These are phyloP conservation scores for Linurgus olivaceus DNA, from an alignment of 2,797 vertebrate species.

Conservation along the genomic window DNA sequence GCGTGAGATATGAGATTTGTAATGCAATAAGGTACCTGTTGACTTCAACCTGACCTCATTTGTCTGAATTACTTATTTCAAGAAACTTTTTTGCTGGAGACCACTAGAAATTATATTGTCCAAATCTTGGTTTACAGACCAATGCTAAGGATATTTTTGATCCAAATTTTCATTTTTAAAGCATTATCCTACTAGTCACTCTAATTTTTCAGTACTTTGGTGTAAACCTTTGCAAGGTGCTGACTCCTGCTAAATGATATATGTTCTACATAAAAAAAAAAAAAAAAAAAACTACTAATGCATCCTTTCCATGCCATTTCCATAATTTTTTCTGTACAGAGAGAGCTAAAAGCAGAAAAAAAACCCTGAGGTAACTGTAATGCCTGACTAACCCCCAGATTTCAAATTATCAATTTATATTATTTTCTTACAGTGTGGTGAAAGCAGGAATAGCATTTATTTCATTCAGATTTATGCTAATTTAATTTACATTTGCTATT, in stretches of 20 bases:
- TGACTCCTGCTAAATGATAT: neutral
- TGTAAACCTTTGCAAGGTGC: neutral
- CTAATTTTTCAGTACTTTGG: neutral
- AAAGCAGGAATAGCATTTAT: neutral
- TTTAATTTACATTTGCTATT: neutral
- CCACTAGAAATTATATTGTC: neutral
- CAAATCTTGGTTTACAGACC: neutral
- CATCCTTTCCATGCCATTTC: neutral
- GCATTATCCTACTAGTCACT: accelerated
- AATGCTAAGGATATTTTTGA: neutral
- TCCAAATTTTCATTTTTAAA: neutral
- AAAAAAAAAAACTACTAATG: neutral
- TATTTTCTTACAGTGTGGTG: neutral
- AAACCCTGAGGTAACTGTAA: neutral
- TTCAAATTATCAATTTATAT: neutral
- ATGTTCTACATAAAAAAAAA: neutral
- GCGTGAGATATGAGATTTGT: neutral
- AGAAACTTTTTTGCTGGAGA: neutral
- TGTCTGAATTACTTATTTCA: neutral
- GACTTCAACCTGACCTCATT: neutral
- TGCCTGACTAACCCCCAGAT: neutral
- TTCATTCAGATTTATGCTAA: neutral
- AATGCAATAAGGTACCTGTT: neutral
- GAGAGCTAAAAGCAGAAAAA: neutral
- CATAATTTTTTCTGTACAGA: neutral